Evolutionary conservation across 2,113 vertebrate species (phyloP).

Genomic region (Phrynocephalus versicolor): DNA sequence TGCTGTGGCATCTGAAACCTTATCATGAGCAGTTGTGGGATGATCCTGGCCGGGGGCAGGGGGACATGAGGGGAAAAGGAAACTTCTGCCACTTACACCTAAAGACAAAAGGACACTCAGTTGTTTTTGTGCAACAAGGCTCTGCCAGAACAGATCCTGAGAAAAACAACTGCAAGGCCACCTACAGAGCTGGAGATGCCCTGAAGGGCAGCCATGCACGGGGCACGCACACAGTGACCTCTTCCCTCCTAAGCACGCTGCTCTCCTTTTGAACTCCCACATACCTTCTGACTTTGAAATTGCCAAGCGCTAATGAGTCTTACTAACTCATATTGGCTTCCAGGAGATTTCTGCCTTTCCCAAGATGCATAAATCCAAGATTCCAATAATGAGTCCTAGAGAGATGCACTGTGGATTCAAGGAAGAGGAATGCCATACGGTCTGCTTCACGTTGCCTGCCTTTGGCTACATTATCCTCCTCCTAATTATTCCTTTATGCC

Average conservation of each 20-base stretch:
- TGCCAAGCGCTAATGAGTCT: not conserved
- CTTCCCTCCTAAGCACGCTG: not conserved
- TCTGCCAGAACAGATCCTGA: not conserved
- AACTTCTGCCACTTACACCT: not conserved
- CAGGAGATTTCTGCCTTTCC: not conserved
- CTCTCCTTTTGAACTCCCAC: not conserved
- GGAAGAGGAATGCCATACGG: not conserved
- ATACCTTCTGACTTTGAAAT: not conserved
- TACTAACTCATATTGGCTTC: conserved; percentile 10
- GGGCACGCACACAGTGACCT: not conserved
- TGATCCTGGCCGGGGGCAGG: too few species aligned
- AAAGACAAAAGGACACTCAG: not conserved
- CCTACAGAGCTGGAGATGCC: not conserved
- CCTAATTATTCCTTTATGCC: not conserved
- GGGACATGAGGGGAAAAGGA: not conserved
- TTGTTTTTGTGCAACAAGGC: not conserved
- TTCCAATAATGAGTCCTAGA: not conserved
- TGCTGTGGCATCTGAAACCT: not conserved
- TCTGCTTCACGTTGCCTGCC: not conserved
- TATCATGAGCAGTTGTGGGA: not conserved
- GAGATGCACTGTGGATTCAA: not conserved
- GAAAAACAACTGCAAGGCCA: not conserved
- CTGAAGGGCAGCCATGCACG: not conserved
- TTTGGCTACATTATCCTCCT: not conserved
- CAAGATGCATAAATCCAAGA: not conserved